Percentiles rank a stretch among this genome's conserved stretches.
Evolutionary conservation across 2,888 invertebrate genomes (phyloP).

Genomic region (Volucella bombylans): DNA sequence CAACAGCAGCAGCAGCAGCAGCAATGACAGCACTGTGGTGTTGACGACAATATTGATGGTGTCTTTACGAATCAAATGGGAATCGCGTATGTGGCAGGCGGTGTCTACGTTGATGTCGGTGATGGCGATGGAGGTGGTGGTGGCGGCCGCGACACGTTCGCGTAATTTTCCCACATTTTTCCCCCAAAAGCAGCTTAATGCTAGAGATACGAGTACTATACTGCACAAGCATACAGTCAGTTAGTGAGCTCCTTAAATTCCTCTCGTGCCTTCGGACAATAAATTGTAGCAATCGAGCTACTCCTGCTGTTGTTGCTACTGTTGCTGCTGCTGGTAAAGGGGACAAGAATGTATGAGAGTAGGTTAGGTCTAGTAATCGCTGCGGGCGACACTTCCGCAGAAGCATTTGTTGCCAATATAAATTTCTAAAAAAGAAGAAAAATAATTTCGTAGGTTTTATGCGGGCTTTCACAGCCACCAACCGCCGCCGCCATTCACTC

Average conservation of each 20-base stretch:
- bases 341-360: not conserved
- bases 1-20: slow-evolving; percentile 3
- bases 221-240: slow-evolving; percentile 4
- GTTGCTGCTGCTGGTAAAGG: too few species aligned
- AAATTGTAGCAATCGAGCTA: slow-evolving; percentile 38
- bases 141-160: slow-evolving; percentile 46
- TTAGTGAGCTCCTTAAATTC: slow-evolving; percentile 53
- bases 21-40: slow-evolving; percentile 50
- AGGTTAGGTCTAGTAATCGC: slow-evolving; percentile 22
- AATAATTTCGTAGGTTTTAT: slow-evolving; percentile 52
- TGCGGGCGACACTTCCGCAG: slow-evolving; percentile 67
- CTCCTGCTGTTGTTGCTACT: too few species aligned
- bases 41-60: slow-evolving; percentile 72
- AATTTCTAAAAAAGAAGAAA: slow-evolving; percentile 64
- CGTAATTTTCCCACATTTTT: slow-evolving; percentile 67
- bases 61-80: slow-evolving; percentile 67
- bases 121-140: not conserved
- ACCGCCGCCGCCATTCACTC: slow-evolving; percentile 12
- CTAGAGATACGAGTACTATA: not conserved
- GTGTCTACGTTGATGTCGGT: slow-evolving; percentile 23
- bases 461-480: slow-evolving; percentile 33
- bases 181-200: slow-evolving; percentile 43
- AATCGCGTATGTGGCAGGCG: slow-evolving; percentile 50
- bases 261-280: slow-evolving; percentile 64
- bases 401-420: slow-evolving; percentile 62